phyloP scores from a whole-genome alignment of 1,140 invertebrate genomes.

The Melitaea cinxia region DNA sequence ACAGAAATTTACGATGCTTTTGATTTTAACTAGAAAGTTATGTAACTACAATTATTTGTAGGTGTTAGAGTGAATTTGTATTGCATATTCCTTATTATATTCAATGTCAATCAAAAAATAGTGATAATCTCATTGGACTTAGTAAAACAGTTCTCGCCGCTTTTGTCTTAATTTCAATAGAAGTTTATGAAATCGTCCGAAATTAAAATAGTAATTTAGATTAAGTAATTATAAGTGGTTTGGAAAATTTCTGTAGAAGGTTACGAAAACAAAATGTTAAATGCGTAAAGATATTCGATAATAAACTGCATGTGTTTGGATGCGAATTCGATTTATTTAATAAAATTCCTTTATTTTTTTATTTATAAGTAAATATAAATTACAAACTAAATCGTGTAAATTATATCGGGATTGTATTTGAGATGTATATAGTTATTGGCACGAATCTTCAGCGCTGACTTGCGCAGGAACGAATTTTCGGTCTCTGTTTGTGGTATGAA shows the following conservation, averaged over 20 bases:
- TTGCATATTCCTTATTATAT: neutral
- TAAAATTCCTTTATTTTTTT: neutral
- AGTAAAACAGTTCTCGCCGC: neutral
- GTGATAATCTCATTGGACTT: neutral
- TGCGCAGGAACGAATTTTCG: no score
- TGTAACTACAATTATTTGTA: neutral
- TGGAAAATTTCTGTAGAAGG: conserved; percentile 71
- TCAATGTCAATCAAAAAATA: neutral
- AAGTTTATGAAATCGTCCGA: conserved; percentile 58
- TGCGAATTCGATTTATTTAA: conserved; percentile 52
- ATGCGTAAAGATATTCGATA: conserved; percentile 64
- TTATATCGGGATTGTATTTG: no score
- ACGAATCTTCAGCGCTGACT: no score
- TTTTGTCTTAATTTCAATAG: conserved; percentile 1
- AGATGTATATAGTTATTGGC: no score
- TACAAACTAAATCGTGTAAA: no score
- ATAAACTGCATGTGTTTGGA: conserved; percentile 75
- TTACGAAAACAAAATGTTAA: conserved; percentile 63
- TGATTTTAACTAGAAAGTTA: neutral
- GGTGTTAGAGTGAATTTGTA: neutral
- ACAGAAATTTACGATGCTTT: conserved; percentile 5
- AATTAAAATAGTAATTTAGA: conserved; percentile 59
- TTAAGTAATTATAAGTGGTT: conserved; percentile 71
- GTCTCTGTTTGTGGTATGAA: no score
- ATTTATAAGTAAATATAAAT: neutral